phyloP scores from a whole-genome alignment of 2,797 vertebrate genomes.

The Channallabes apus region DNA sequence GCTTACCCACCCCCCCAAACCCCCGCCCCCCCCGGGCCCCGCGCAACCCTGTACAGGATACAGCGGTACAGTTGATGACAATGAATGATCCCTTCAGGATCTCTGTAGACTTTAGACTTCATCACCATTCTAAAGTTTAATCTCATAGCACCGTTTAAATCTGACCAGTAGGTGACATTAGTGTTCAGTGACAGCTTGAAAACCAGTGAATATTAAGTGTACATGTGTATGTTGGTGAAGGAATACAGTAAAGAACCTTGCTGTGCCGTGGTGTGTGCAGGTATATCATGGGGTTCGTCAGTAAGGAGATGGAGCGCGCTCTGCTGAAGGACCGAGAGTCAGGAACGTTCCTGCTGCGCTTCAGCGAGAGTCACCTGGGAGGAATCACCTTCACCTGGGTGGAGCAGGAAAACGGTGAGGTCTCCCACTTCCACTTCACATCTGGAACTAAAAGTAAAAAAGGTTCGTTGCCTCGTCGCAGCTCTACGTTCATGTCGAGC shows the following conservation, averaged over 20 bases:
- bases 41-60: no score
- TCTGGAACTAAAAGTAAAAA: no score
- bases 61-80: no score
- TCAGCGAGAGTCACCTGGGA: slow-evolving; percentile 96
- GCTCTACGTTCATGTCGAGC: background rate
- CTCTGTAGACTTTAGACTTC: background rate
- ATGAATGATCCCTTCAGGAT: no score
- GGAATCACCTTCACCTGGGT: slow-evolving; percentile 99
- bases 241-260: background rate
- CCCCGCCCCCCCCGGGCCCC: no score
- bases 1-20: no score
- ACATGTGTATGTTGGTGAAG: background rate
- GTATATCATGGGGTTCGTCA: slow-evolving; percentile 95
- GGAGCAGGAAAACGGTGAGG: slow-evolving; percentile 85
- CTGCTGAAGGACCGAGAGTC: slow-evolving; percentile 89
- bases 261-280: slow-evolving; percentile 63
- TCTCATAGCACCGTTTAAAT: background rate
- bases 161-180: slow-evolving; percentile 8
- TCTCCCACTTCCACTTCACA: background rate
- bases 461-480: no score
- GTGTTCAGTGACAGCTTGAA: background rate
- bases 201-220: background rate
- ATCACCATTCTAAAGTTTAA: background rate
- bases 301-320: slow-evolving; percentile 90
- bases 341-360: slow-evolving; percentile 91